These are phyloP conservation scores for Chydorus sphaericus DNA, from an alignment of 2,888 invertebrate species.

Conservation along the genomic window DNA sequence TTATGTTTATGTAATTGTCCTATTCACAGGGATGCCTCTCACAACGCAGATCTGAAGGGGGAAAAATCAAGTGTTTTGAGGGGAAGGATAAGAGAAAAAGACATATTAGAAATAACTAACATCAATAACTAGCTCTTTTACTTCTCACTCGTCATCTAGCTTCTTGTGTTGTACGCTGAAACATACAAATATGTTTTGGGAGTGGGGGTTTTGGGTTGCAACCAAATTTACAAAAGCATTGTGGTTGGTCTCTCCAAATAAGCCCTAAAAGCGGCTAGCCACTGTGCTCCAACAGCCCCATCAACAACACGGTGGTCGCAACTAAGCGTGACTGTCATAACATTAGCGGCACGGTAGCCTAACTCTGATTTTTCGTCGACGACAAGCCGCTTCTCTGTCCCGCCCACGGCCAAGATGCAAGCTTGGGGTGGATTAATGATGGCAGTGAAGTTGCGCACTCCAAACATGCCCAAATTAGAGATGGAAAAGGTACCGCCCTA, in stretches of 20 bases:
- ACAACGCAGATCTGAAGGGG: background rate
- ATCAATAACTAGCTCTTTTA: no score
- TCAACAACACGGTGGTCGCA: constrained; percentile 96
- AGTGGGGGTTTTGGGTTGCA: background rate
- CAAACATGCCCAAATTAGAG: constrained; percentile 92
- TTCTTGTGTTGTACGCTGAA: background rate
- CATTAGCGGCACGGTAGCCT: constrained; percentile 61
- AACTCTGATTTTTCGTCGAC: constrained; percentile 57
- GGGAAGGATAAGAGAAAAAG: no score
- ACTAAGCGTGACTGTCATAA: constrained; percentile 81
- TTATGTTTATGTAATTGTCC: no score
- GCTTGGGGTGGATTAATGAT: constrained; percentile 95
- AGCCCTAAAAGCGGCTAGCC: constrained; percentile 77
- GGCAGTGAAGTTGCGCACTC: constrained; percentile 73
- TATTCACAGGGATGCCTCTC: background rate
- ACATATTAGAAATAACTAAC: background rate
- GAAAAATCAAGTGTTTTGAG: background rate
- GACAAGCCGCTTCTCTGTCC: constrained; percentile 56
- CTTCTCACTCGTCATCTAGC: background rate
- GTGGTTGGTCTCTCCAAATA: constrained; percentile 82
- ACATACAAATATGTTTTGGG: background rate
- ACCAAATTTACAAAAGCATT: constrained; percentile 64
- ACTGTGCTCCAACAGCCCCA: constrained; percentile 93
- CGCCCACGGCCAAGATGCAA: constrained; percentile 81
- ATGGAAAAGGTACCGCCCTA: constrained; percentile 85